These are phyloP conservation scores for Eciton burchellii DNA, from an alignment of 1,140 invertebrate genomes.

Conservation along the genomic window DNA sequence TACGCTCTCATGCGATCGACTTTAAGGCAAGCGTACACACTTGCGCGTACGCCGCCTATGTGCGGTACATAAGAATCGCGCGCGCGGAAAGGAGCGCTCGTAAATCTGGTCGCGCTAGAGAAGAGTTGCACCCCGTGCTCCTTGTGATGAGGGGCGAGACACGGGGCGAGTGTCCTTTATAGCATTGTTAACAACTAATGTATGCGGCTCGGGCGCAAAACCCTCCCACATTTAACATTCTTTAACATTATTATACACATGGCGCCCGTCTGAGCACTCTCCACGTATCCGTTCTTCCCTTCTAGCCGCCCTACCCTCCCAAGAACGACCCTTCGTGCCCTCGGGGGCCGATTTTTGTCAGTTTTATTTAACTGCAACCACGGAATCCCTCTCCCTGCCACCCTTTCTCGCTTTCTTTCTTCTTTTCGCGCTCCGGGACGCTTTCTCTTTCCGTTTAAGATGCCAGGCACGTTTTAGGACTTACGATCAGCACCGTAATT, in stretches of 20 bases:
- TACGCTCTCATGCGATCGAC: not conserved
- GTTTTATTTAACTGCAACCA: conserved; percentile 76
- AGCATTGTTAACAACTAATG: conserved; percentile 86
- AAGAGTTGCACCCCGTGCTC: conserved; percentile 37
- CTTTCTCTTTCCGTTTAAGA: conserved; percentile 62
- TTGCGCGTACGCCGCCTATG: conserved; percentile 58
- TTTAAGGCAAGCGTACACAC: not conserved
- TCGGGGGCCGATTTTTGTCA: conserved; percentile 67
- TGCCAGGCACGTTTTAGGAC: conserved; percentile 73
- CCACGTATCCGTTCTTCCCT: conserved; percentile 30
- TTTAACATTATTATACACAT: conserved; percentile 86
- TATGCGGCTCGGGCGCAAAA: conserved; percentile 79
- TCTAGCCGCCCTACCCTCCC: conserved; percentile 49
- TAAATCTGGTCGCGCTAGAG: conserved; percentile 77
- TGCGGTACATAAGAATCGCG: conserved; percentile 78
- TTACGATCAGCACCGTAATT: conserved; percentile 72
- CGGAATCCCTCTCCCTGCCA: conserved; percentile 64
- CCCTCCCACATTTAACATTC: conserved; percentile 83
- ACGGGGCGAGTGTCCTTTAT: conserved; percentile 84
- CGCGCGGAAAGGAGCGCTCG: conserved; percentile 78
- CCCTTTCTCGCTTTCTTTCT: not conserved
- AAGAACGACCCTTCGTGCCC: conserved; percentile 71
- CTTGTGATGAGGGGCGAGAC: conserved; percentile 68
- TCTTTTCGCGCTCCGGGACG: conserved; percentile 31
- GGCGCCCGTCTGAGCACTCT: conserved; percentile 80